Conservation (phyloP, 2,888 invertebrate genomes). For the Cheilosia grossa region DNA sequence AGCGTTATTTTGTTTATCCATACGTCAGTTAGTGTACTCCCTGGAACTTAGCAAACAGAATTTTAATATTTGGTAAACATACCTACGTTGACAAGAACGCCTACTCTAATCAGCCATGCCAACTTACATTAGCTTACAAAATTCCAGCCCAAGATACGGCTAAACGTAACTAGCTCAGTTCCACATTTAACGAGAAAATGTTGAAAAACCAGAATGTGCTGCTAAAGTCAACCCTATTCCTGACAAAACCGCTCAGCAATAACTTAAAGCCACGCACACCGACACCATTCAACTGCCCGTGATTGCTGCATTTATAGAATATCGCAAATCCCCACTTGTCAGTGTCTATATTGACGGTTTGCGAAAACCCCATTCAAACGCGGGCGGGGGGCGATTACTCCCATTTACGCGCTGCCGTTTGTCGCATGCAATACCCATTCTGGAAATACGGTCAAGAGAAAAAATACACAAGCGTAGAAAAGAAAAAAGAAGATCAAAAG, state of each 20-base stretch:
- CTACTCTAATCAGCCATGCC: too few relatives aligned
- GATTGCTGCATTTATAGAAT: conserved; percentile 72
- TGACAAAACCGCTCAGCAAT: conserved; percentile 4
- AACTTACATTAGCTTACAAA: too few relatives aligned
- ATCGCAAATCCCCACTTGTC: conserved; percentile 71
- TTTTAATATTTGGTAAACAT: too few relatives aligned
- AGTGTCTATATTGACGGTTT: conserved; percentile 59
- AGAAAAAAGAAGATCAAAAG: background rate
- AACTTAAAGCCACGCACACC: conserved; percentile 44
- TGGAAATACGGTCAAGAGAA: conserved; percentile 61
- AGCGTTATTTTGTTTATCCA: too few relatives aligned
- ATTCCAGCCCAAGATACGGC: too few relatives aligned
- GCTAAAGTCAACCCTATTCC: background rate
- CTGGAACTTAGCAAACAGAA: too few relatives aligned
- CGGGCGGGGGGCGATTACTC: conserved; percentile 32
- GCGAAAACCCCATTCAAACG: conserved; percentile 31
- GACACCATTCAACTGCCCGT: conserved; percentile 63
- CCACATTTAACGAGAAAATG: background rate
- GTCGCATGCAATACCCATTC: conserved; percentile 22
- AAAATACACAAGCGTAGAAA: background rate
- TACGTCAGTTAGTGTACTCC: too few relatives aligned
- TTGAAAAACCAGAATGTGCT: conserved; percentile 24
- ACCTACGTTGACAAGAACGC: too few relatives aligned
- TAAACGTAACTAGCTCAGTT: background rate
- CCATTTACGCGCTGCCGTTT: conserved; percentile 19